These are phyloP conservation scores for Lingula anatina DNA, from an alignment of 2,888 invertebrate genomes.

Conservation along the genomic window DNA sequence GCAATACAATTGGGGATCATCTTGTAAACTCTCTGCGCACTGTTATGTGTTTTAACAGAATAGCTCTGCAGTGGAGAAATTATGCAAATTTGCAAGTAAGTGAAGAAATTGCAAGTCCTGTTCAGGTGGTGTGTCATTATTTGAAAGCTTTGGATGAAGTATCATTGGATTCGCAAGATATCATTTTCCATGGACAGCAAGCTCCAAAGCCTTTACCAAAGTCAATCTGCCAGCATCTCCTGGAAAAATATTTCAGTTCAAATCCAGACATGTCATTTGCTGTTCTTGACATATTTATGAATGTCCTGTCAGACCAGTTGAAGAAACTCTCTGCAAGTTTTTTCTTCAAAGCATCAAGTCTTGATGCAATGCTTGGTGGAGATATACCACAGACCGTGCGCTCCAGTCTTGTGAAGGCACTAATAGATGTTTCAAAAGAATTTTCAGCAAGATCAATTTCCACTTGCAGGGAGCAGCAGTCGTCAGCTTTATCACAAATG, in stretches of 20 bases:
- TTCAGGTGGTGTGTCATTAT: conserved; percentile 25
- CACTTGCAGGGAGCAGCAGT: not conserved
- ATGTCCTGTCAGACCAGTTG: conserved; percentile 25
- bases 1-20: conserved; percentile 19
- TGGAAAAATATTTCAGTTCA: conserved; percentile 12
- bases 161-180: conserved; percentile 14
- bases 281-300: conserved; percentile 15
- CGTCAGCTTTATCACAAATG: not conserved
- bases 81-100: conserved; percentile 13
- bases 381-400: conserved; percentile 6
- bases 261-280: conserved; percentile 14
- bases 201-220: conserved; percentile 8
- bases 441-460: conserved; percentile 8
- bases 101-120: conserved; percentile 17
- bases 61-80: conserved; percentile 14
- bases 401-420: conserved; percentile 6
- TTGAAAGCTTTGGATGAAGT: conserved; percentile 11
- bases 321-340: conserved; percentile 25
- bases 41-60: conserved; percentile 14
- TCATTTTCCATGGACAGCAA: conserved; percentile 11
- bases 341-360: no score
- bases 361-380: conserved; percentile 8
- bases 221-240: conserved; percentile 10
- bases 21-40: conserved; percentile 19
- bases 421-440: conserved; percentile 9